Conservation (phyloP, 1,140 invertebrate species). For the Eubasilissa regina region DNA sequence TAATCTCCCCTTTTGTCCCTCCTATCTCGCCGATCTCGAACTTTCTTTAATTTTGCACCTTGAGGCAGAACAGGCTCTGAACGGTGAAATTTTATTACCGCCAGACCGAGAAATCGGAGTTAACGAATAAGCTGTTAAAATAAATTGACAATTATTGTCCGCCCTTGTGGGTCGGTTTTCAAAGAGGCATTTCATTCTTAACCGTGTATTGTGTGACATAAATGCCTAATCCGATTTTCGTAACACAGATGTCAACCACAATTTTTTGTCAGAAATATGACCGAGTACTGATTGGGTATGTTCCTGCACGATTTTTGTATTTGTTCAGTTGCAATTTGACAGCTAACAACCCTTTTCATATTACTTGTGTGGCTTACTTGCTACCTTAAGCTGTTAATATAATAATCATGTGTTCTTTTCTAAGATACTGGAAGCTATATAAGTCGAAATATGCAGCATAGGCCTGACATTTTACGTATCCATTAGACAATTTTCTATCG, state of each 20-base stretch:
- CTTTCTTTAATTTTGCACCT: conserved; percentile 18
- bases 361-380: conserved; percentile 16
- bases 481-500: too few species aligned
- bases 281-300: not conserved
- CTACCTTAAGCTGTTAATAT: not conserved
- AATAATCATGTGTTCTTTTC: not conserved
- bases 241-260: conserved; percentile 58
- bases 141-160: conserved; percentile 54
- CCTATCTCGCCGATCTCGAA: conserved; percentile 6
- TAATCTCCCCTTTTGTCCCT: conserved; percentile 4
- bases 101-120: conserved; percentile 5
- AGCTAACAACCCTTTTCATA: conserved; percentile 53
- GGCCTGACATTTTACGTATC: too few species aligned
- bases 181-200: conserved; percentile 25
- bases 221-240: conserved; percentile 54
- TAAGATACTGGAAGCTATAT: too few species aligned
- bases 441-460: too few species aligned
- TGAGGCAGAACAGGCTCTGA: not conserved
- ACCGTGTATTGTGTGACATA: conserved; percentile 40
- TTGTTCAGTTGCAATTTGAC: conserved; percentile 23
- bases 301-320: not conserved
- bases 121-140: conserved; percentile 40
- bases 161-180: conserved; percentile 33
- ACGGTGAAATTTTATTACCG: conserved; percentile 18
- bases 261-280: conserved; percentile 34